Evolutionary conservation across 2,113 vertebrate species (phyloP), one percentile per base, ranked within the genome.

Genomic region (Trichechus manatus): DNA sequence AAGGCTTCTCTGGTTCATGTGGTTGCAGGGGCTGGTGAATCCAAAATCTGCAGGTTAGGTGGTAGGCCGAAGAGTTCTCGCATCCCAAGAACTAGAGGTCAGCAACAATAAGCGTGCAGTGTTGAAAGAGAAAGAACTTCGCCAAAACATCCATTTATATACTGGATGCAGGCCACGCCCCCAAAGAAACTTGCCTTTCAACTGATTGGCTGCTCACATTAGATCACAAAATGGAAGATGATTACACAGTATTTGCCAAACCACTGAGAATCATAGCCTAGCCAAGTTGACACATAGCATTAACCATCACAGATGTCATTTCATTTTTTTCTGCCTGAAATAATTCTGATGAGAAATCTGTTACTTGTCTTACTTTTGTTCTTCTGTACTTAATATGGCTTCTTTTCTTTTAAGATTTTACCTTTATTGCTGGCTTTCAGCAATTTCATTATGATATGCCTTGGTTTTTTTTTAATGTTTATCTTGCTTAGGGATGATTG

Each of bases 401-500:
- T 33, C 23, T 66, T 39, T 78, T 33, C 23, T 66, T 39, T 72
- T 63, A n/a, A 87, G 29, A 83, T 83, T 95, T 91, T 90, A 44
- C 22, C 36, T 86, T 77, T 87, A 77, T 78, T 13, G 3, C 53
- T 78, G 23, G 19, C 68, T 88, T 91, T 97, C 4, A 93, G n/a
- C 39, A 84, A 36, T 93, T 83, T 82, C 47, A 61, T 77, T 87
- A 59, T 81, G n/a, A 79, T 89, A 3, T 82, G 4, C 39, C 17
- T 42, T 77, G 8, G 36, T 75, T 83, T 10, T 68, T 85, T 72
- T 75, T 72, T 1, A 47, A 47, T 90, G 44, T 87, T 83, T 93
- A 31, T 95, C 83, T 44, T 95, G 47, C 59, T 85, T 90, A 39
- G 47, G 6, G 25, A 59, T 87, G 42, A 9, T 95, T 93, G 82